Percentiles rank a stretch among this genome's conserved stretches.
Evolutionary conservation across 2,888 invertebrate species (phyloP).

Genomic region (Alitta virens): DNA sequence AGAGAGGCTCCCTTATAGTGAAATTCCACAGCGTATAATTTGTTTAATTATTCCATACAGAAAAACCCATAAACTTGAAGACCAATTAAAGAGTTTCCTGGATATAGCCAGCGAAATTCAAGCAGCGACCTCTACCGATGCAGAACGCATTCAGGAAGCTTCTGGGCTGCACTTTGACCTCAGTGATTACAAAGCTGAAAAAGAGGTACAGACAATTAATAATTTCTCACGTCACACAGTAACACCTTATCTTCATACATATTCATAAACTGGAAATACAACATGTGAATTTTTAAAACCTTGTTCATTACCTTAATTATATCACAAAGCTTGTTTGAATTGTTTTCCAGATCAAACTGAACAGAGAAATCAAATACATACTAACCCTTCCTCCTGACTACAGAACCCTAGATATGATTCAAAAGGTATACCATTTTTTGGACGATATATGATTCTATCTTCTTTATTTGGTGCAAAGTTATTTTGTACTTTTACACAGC

Average conservation of each 20-base stretch:
- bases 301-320: too few relatives aligned
- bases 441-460: too few relatives aligned
- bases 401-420: neutral
- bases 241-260: too few relatives aligned
- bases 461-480: too few relatives aligned
- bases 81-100: conserved; percentile 41
- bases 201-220: neutral
- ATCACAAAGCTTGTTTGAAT: too few relatives aligned
- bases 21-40: too few relatives aligned
- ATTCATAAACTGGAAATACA: too few relatives aligned
- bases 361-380: neutral
- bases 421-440: neutral
- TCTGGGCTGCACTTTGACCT: neutral
- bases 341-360: neutral
- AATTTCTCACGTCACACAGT: too few relatives aligned
- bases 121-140: conserved; percentile 12
- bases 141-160: neutral
- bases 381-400: neutral
- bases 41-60: too few relatives aligned
- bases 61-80: conserved; percentile 30
- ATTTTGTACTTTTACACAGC: too few relatives aligned
- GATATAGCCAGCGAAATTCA: conserved; percentile 43
- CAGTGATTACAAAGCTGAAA: neutral
- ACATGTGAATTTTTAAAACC: too few relatives aligned
- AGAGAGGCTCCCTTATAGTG: too few relatives aligned